Conservation (phyloP, 1,140 invertebrate genomes). For the Drosophila ohnishii region DNA sequence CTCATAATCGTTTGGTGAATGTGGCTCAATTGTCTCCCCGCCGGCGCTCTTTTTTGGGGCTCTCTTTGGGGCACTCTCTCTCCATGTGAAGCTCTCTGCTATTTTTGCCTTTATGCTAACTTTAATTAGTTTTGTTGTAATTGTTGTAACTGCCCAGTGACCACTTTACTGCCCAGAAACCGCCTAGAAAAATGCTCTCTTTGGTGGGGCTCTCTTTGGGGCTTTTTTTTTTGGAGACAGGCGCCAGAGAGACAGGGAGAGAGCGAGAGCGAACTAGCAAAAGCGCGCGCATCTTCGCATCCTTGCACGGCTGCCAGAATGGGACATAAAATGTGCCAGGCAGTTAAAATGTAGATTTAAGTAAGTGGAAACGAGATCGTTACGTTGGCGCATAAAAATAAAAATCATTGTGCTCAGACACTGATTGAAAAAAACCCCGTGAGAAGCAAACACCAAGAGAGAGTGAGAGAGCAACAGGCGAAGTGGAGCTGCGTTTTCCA, state of each 20-base stretch:
- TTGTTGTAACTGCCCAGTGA: slow-evolving; percentile 67
- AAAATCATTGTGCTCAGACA: slow-evolving; percentile 82
- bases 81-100: slow-evolving; percentile 21
- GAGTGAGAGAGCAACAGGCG: slow-evolving; percentile 46
- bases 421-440: slow-evolving; percentile 80
- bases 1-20: slow-evolving; percentile 82
- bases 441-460: slow-evolving; percentile 17
- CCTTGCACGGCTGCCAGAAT: slow-evolving; percentile 72
- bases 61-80: slow-evolving; percentile 35
- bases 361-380: slow-evolving; percentile 84
- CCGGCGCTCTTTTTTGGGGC: slow-evolving; percentile 23
- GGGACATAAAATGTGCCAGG: slow-evolving; percentile 82
- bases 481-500: slow-evolving; percentile 53
- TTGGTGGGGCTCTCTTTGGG: slow-evolving; percentile 13
- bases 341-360: slow-evolving; percentile 83
- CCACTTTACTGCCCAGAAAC: slow-evolving; percentile 34
- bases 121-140: slow-evolving; percentile 78
- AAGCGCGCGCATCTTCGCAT: slow-evolving; percentile 70
- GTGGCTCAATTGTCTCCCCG: slow-evolving; percentile 73
- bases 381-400: slow-evolving; percentile 83
- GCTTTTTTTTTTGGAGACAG: slow-evolving; percentile 17
- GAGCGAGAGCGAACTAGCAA: slow-evolving; percentile 17
- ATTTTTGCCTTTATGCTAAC: slow-evolving; percentile 50
- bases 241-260: slow-evolving; percentile 24
- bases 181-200: slow-evolving; percentile 20